phyloP scores from a whole-genome alignment of 2,113 vertebrate species.

The Canis aureus region DNA sequence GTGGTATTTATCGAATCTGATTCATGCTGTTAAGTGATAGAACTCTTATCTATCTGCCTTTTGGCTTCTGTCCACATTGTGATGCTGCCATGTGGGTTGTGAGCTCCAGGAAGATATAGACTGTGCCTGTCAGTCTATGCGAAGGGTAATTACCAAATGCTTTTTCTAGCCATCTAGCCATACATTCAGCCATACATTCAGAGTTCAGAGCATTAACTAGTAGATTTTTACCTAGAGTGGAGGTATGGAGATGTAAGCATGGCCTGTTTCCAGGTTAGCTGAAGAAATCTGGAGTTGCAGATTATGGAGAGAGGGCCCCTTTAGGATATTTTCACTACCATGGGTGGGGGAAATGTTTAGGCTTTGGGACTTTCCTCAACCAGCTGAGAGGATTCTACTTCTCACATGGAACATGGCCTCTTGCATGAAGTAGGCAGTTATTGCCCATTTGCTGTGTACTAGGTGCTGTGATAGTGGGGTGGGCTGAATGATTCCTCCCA shows the following conservation, averaged over 20 bases:
- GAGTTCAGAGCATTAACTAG: not conserved
- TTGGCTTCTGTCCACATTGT: constrained; percentile 44
- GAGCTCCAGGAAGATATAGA: constrained; percentile 18
- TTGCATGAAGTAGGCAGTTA: not conserved
- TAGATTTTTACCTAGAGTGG: not conserved
- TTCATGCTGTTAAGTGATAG: constrained; percentile 62
- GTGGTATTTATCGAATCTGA: constrained; percentile 71
- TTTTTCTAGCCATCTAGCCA: not conserved
- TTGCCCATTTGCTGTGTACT: not conserved
- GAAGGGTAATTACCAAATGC: constrained; percentile 39
- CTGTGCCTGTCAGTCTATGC: constrained; percentile 44
- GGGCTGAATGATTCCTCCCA: not conserved
- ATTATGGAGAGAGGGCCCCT: not conserved
- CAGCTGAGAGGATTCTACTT: constrained; percentile 1
- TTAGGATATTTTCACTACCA: constrained; percentile 9
- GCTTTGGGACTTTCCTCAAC: not conserved
- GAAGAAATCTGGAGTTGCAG: not conserved
- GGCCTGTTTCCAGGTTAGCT: not conserved
- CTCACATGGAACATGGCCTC: not conserved
- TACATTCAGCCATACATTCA: not conserved
- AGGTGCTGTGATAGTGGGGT: not conserved
- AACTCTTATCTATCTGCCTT: constrained; percentile 58
- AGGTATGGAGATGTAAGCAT: not conserved
- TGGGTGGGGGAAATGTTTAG: not conserved
- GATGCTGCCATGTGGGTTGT: not conserved